phyloP scores from a whole-genome alignment of 30 jellyfish, hydroid and myxozoan genomes.

The Pelagia noctiluca region DNA sequence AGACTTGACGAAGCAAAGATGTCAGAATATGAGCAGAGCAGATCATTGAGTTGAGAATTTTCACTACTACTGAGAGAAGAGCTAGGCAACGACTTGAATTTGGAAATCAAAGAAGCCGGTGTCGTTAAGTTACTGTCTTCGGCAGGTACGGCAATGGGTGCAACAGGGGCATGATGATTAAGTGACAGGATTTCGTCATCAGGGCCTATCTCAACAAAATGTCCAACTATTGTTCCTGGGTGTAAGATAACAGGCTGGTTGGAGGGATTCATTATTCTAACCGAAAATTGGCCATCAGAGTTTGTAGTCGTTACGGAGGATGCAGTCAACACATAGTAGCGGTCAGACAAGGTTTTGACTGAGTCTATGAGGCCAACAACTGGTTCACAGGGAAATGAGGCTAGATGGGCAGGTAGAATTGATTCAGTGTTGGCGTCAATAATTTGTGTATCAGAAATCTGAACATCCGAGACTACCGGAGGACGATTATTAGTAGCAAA shows the following conservation, averaged over 20 bases:
- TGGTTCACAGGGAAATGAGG: not conserved
- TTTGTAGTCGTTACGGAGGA: not conserved
- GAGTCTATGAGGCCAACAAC: not conserved
- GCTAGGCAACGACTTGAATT: not conserved
- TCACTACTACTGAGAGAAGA: not conserved
- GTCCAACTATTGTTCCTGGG: conserved; percentile 1
- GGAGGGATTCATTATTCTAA: conserved; percentile 10
- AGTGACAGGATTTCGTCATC: not conserved
- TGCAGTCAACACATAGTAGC: not conserved
- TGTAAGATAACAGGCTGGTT: not conserved
- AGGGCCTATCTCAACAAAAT: not conserved
- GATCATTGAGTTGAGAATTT: not conserved
- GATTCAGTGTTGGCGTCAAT: not conserved
- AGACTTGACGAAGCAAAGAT: conserved; percentile 18
- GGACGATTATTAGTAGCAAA: not conserved
- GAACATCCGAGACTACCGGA: not conserved
- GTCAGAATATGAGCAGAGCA: conserved; percentile 7
- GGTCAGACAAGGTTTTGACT: not conserved
- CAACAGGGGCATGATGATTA: not conserved
- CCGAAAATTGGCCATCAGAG: not conserved
- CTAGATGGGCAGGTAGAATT: not conserved
- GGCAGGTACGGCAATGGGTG: not conserved
- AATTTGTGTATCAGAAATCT: not conserved
- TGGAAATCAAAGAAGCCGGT: not conserved
- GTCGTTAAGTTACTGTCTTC: too few relatives aligned